Base-by-base conservation (phyloP, 2,888 invertebrate genomes). In the Calliphora vomitoria region DNA sequence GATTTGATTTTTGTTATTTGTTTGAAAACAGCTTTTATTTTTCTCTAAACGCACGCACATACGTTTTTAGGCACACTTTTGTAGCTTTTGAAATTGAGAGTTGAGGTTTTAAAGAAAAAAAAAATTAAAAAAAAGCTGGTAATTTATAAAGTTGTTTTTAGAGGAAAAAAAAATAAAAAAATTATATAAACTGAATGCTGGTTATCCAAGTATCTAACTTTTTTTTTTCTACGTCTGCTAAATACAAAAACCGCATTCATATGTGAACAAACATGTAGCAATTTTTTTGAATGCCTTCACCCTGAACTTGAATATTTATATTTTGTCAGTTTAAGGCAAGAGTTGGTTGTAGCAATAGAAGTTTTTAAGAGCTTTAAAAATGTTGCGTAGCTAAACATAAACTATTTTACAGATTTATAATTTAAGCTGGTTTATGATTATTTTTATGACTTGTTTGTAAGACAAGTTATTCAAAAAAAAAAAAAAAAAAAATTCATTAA, bases 231-330 rank as follows among this genome's bases (percentile, higher is more conserved):
- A 31, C 74, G 50, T 72, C 76, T 66, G 55, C 76, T 38, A 50
- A 66, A 82, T 20, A 76, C 60, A 15, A 78, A 53, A 69, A 58
- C 20, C 38, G 38, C 47, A 50, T 20, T 20, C 44, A 58, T 11
- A 35, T 15, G 20, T 38, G 38, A 35, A 25, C 47, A 62, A 53
- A 71, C 18, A 35, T 15, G 11, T 31, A 53, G 31, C 8, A 53
- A 20, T 69, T 58, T 60, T n/a, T 60, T 50, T 64, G 41, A 15
- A 18, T 80, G 78, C 89, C 88, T 89, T 89, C 87, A 88, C 68
- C 89, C 41, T 89, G 89, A 89, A 89, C 89, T 89, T 89, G 89
- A 85, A 82, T 76, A 18, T 78, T 38, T 11, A 62, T 66, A 25
- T 20, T 55, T 68, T 55, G 25, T 58, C 20, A 55, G 13, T 58